phyloP scores from a whole-genome alignment of 2,888 invertebrate genomes.

The Caenorhabditis afra region DNA sequence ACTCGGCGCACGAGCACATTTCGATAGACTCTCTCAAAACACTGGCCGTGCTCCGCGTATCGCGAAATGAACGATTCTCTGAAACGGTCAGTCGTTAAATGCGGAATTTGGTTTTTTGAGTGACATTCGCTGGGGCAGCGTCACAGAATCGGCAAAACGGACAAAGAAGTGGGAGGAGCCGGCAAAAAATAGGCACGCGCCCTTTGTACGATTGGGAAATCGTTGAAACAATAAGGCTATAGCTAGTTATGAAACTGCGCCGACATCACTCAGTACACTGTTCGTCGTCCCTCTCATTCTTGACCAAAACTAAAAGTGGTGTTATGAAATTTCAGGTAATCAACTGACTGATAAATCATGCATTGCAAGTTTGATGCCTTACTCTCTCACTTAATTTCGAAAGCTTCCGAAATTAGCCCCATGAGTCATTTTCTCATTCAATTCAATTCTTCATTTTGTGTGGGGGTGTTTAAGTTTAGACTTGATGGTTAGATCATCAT shows the following conservation, averaged over 20 bases:
- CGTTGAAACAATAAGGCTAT: conserved; percentile 46
- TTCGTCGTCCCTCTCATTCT: conserved; percentile 13
- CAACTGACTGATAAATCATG: conserved; percentile 13
- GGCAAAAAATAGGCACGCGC: neutral
- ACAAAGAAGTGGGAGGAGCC: conserved; percentile 1
- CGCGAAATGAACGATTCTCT: conserved; percentile 47
- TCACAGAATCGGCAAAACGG: neutral
- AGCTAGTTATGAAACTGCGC: conserved; percentile 29
- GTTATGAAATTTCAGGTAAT: conserved; percentile 28
- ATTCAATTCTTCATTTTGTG: neutral
- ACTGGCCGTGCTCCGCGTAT: neutral
- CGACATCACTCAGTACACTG: conserved; percentile 18
- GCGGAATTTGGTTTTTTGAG: conserved; percentile 24
- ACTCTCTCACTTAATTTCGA: neutral
- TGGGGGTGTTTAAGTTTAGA: neutral
- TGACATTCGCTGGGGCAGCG: neutral
- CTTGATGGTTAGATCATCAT: too few species aligned
- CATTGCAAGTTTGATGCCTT: neutral
- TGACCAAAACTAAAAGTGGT: conserved; percentile 5
- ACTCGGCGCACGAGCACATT: neutral
- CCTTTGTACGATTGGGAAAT: neutral
- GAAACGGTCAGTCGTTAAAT: conserved; percentile 38
- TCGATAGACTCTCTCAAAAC: conserved; percentile 22
- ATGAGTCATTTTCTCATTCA: neutral
- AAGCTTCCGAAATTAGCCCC: conserved; percentile 10